Base-by-base conservation (phyloP, 92 coral and sea anemone genomes). In the Epizoanthus ramosus region DNA sequence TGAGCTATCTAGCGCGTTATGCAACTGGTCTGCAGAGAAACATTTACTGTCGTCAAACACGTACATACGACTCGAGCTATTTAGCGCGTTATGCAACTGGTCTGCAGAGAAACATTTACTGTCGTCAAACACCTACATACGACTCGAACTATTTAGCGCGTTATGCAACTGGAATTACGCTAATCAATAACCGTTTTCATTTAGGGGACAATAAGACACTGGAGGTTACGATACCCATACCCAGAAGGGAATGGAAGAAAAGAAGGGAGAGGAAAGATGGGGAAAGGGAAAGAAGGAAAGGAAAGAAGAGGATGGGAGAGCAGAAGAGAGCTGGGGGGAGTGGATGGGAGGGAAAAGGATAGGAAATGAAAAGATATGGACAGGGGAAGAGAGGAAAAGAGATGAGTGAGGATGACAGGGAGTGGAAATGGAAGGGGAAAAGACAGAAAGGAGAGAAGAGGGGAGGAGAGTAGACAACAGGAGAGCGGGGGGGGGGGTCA, bases 11-110 rank as follows among this genome's bases (percentile, higher is more conserved):
- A 21, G 9, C 2, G 33, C 31, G 31, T 63, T 13, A 3, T n/a
- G 28, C 6, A 61, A 12, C 10, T 24, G 83, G 93, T 91, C 98
- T 93, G 82, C 9, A 12, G 69, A 73, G 73, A 79, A 84, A 80
- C 66, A 57, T 1, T 19, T 3, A 0, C 2, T 18, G 17, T 1
- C 79, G 22, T 18, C 6, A 45, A 22, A 72, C 3, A 63, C 33
- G 13, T 3, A 17, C 39, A 5, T 12, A 70, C 13, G 12, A n/a
- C 10, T 31, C 21, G 18, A 31, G 37, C 53, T 9, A 70, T 12
- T 0, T 35, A 21, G 9, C 2, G 33, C 31, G 31, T 63, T 13
- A 3, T n/a, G 28, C 6, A 61, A 12, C 10, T 24, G 83, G 93
- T 91, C 98, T 93, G 82, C 9, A 12, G 69, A 73, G 73, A 79